Conservation (phyloP, 2,888 invertebrate genomes). For the Malacosoma neustria region DNA sequence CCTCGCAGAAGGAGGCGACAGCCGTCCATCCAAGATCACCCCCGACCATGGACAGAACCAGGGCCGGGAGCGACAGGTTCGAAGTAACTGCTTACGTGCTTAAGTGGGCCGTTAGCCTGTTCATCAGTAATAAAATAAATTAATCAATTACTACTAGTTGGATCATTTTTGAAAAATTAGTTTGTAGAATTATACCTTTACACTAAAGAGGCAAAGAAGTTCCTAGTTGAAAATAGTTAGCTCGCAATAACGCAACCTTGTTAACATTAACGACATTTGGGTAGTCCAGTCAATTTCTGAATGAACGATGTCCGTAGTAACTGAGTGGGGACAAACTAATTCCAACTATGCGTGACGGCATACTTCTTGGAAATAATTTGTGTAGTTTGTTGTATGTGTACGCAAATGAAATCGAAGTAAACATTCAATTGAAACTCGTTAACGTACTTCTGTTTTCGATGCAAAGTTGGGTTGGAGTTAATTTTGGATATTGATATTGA, state of each 20-base stretch:
- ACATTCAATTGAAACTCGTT: constrained; percentile 39
- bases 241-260: constrained; percentile 8
- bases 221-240: background rate
- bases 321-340: constrained; percentile 25
- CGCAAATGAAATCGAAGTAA: constrained; percentile 42
- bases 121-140: too few species aligned
- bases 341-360: constrained; percentile 41
- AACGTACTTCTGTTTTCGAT: constrained; percentile 33
- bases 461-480: constrained; percentile 27
- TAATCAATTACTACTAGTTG: too few species aligned
- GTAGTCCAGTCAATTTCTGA: constrained; percentile 11
- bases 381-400: constrained; percentile 41
- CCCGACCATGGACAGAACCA: too few species aligned
- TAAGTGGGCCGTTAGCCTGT: too few species aligned
- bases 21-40: too few species aligned
- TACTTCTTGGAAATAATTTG: constrained; percentile 44
- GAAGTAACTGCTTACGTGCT: too few species aligned
- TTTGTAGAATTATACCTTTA: too few species aligned
- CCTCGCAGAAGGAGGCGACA: too few species aligned
- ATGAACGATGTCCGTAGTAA: constrained; percentile 14
- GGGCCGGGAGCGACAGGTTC: too few species aligned
- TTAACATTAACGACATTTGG: constrained; percentile 18
- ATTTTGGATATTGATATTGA: constrained; percentile 24
- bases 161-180: too few species aligned
- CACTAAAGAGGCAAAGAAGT: background rate